phyloP scores from a whole-genome alignment of 2,888 invertebrate genomes.

The Pyrgus malvae region DNA sequence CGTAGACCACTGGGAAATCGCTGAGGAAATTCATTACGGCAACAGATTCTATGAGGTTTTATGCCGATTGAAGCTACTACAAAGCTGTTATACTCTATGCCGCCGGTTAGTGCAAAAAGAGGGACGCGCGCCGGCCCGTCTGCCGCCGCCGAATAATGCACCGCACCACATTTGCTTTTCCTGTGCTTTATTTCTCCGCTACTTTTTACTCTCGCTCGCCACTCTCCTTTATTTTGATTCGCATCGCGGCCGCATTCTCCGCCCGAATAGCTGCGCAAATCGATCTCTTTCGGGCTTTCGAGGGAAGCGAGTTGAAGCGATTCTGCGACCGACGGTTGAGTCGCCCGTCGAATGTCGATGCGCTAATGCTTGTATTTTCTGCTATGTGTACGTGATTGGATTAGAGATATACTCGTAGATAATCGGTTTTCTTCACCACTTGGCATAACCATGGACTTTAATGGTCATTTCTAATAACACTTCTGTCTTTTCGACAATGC shows the following conservation, averaged over 20 bases:
- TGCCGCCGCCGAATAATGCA: slow-evolving; percentile 20
- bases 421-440: neutral
- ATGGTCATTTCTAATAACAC: too few relatives aligned
- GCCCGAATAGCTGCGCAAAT: slow-evolving; percentile 27
- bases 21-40: too few relatives aligned
- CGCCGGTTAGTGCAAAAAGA: slow-evolving; percentile 6
- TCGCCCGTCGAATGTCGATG: slow-evolving; percentile 4
- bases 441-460: too few relatives aligned
- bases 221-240: slow-evolving; percentile 8
- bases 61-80: neutral
- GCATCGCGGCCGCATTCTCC: slow-evolving; percentile 23
- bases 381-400: slow-evolving; percentile 9
- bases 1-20: too few relatives aligned
- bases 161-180: too few relatives aligned
- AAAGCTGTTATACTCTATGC: neutral
- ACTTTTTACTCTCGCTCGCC: too few relatives aligned
- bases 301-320: too few relatives aligned
- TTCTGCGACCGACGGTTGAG: too few relatives aligned
- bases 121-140: slow-evolving; percentile 18
- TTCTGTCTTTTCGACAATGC: too few relatives aligned
- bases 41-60: too few relatives aligned
- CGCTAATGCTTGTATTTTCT: neutral
- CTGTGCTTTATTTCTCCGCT: slow-evolving; percentile 13
- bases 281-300: slow-evolving; percentile 17
- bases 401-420: slow-evolving; percentile 1